A percentile compares a stretch with the other conserved stretches of the same genome.
phyloP scores from a whole-genome alignment of 35 echinoderm and acorn worm genomes.

The Anneissia japonica region DNA sequence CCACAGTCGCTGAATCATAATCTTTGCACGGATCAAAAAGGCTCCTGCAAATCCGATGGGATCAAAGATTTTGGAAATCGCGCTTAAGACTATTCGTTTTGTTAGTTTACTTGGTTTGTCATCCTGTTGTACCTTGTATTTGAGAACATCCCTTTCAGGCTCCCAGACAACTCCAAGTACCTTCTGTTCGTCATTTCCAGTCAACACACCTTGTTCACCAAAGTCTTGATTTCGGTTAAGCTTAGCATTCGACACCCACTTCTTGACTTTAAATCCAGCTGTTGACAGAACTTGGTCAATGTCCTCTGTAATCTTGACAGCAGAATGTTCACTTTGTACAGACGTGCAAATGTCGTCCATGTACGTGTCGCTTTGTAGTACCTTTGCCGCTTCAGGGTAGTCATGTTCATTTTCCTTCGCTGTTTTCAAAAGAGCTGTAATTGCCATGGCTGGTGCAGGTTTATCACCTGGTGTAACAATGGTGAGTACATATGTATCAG shows the following conservation, averaged over 20 bases:
- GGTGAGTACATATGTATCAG: constrained; percentile 13
- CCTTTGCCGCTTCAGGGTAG: constrained; percentile 15
- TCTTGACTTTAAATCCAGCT: constrained; percentile 26
- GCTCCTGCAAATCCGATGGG: constrained; percentile 70
- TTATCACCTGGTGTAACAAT: constrained; percentile 25
- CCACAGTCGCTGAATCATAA: constrained; percentile 62
- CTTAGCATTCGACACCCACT: constrained; percentile 25
- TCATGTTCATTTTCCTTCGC: neutral
- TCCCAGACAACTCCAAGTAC: constrained; percentile 46
- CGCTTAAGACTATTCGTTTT: constrained; percentile 47
- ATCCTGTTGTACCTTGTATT: constrained; percentile 35
- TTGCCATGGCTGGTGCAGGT: constrained; percentile 32
- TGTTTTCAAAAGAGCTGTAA: constrained; percentile 17
- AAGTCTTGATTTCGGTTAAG: neutral
- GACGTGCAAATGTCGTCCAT: constrained; percentile 46
- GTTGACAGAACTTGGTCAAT: constrained; percentile 1
- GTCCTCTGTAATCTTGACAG: neutral
- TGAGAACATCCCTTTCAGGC: constrained; percentile 32
- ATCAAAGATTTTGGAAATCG: constrained; percentile 51
- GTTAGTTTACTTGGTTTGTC: constrained; percentile 17
- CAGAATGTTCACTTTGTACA: neutral
- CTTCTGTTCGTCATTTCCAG: constrained; percentile 19
- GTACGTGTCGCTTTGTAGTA: constrained; percentile 5
- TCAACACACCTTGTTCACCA: neutral
- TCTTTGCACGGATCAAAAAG: constrained; percentile 60